Evolutionary conservation across 2,113 vertebrate genomes (phyloP), one percentile per base, ranked within the genome.

Genomic region (Menidia beryllina): DNA sequence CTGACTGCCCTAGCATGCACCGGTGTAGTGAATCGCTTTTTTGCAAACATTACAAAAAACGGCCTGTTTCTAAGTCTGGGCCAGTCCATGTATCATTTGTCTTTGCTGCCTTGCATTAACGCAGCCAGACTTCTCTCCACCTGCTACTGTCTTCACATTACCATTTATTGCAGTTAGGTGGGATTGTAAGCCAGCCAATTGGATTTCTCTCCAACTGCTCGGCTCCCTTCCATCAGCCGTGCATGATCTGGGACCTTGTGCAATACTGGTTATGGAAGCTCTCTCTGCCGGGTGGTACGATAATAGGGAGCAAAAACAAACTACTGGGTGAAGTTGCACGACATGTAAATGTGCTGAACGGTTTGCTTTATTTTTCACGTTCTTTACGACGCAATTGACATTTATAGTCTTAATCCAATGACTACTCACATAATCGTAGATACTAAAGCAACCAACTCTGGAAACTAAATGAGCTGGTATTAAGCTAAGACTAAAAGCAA

Each of bases 181-280:
- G 68, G 72, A 83, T 72, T 49, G 19, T 66, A 85, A 86, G 85
- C 79, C 65, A 68, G 68, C 50, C 81, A 82, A 86, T 81, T 87
- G 75, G 53, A 88, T 81, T 81, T 66, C 48, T 65, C 54, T 51
- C 15, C 45, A 26, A 49, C 52, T 83, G 72, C 76, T 60, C 55
- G 57, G 60, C 66, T 80, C 38, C 51, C 72, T 86, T 76, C 77
- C 78, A 43, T 76, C 69, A 58, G 54, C 69, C 50, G n/a, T 51
- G 38, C 53, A 38, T 61, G 41, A 74, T 73, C 72, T 65, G 25
- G 41, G 43, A 12, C 23, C 23, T 38, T 65, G 59, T 77, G 75
- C 63, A 24, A 75, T 79, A 75, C 77, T 79, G 77, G 52, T 67
- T 63, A 69, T 69, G 47, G 71, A 86, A 53, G 43, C 47, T 67